phyloP scores from a whole-genome alignment of 2,113 vertebrate genomes.

The Microcebus murinus region DNA sequence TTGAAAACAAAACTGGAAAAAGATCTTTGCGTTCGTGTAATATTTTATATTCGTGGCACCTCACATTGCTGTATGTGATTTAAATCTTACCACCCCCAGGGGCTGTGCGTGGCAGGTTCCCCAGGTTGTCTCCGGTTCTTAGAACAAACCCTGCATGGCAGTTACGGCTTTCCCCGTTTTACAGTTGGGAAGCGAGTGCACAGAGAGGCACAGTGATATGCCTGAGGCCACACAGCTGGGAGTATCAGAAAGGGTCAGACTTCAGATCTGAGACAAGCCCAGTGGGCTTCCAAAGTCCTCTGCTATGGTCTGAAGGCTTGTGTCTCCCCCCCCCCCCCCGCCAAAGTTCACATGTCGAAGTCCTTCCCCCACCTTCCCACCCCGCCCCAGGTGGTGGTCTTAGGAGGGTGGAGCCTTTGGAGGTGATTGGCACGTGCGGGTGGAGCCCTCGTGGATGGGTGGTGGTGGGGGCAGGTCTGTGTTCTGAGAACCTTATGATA shows the following conservation, averaged over 20 bases:
- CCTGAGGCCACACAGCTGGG: neutral
- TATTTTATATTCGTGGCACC: neutral
- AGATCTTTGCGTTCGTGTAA: neutral
- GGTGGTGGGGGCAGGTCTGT: neutral
- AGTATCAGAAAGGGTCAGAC: neutral
- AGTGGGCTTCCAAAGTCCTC: neutral
- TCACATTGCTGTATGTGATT: neutral
- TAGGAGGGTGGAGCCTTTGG: no score
- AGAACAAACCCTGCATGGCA: rapidly evolving
- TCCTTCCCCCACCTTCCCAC: no score
- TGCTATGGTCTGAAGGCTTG: neutral
- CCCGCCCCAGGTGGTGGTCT: rapidly evolving
- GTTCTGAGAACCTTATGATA: neutral
- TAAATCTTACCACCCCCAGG: no score
- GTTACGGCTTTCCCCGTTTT: neutral
- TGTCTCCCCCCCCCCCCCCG: rapidly evolving
- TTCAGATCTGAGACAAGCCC: neutral
- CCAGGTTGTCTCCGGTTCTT: neutral
- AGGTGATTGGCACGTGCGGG: neutral
- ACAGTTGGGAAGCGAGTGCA: neutral
- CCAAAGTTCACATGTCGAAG: no score
- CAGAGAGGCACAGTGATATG: neutral
- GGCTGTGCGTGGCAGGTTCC: neutral
- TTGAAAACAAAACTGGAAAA: neutral
- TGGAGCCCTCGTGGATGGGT: neutral